Conservation (phyloP, 1,140 invertebrate genomes). For the Drosophila takahashii region DNA sequence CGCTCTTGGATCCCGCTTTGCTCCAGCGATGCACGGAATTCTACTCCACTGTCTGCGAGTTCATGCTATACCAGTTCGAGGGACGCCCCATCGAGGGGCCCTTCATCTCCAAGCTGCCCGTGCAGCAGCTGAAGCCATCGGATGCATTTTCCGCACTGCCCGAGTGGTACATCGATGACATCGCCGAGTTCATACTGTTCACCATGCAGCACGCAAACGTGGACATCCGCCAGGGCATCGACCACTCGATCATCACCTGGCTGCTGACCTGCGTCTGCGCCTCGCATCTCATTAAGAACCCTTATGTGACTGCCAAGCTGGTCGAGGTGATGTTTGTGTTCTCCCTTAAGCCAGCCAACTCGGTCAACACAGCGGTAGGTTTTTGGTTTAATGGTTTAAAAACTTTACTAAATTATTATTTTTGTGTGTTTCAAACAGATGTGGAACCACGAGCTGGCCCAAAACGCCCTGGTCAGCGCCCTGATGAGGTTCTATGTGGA, state of each 20-base stretch:
- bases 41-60: conserved; percentile 93
- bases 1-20: conserved; percentile 92
- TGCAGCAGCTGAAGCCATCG: conserved; percentile 88
- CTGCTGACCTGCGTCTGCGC: conserved; percentile 95
- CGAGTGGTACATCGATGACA: conserved; percentile 98
- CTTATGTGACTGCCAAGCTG: conserved; percentile 97
- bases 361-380: conserved; percentile 85
- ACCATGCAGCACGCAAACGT: conserved; percentile 94
- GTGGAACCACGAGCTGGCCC: conserved; percentile 94
- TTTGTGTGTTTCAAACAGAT: conserved; percentile 85
- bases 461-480: conserved; percentile 92
- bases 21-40: conserved; percentile 93
- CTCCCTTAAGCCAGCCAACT: conserved; percentile 90
- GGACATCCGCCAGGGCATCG: conserved; percentile 91
- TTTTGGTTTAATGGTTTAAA: not conserved
- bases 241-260: conserved; percentile 94
- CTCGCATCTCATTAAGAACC: conserved; percentile 96
- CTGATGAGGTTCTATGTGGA: conserved; percentile 99
- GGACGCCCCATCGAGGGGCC: conserved; percentile 81
- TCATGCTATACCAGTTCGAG: conserved; percentile 89
- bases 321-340: conserved; percentile 97
- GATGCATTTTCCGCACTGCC: conserved; percentile 94
- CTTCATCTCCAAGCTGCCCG: conserved; percentile 83
- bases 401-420: not conserved
- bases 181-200: conserved; percentile 97